A percentile compares a stretch with the other conserved stretches of the same genome.
These are phyloP conservation scores for Passerina amoena DNA, from an alignment of 2,113 vertebrate genomes.

Conservation along the genomic window DNA sequence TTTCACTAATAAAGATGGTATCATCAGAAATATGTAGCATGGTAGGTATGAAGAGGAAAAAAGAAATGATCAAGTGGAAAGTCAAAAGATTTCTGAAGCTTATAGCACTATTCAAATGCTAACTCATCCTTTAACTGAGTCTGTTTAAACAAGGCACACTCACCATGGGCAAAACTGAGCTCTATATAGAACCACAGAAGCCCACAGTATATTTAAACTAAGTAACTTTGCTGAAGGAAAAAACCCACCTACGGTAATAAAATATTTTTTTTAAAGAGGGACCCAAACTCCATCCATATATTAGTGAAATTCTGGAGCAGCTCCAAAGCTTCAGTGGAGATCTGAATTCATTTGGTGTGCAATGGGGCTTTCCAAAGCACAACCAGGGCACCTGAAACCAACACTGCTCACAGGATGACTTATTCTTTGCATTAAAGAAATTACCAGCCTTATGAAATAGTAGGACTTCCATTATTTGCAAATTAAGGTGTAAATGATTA, in stretches of 20 bases:
- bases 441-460: not conserved
- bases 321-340: not conserved
- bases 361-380: not conserved
- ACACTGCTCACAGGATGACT: not conserved
- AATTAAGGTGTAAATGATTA: conserved; percentile 6
- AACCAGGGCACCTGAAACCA: not conserved
- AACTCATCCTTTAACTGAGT: not conserved
- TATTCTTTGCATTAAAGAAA: not conserved
- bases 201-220: not conserved
- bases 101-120: not conserved
- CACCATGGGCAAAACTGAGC: not conserved
- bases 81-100: not conserved
- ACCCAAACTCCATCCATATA: not conserved
- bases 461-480: not conserved
- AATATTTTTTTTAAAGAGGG: not conserved
- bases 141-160: not conserved
- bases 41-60: not conserved
- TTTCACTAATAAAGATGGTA: conserved; percentile 45
- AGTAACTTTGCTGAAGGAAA: not conserved
- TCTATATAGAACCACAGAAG: not conserved
- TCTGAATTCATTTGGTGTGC: not conserved
- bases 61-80: conserved; percentile 7
- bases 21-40: not conserved
- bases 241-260: not conserved
- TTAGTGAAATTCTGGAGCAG: not conserved